phyloP scores from a whole-genome alignment of 2,113 vertebrate genomes.

The Prochilodus magdalenae region DNA sequence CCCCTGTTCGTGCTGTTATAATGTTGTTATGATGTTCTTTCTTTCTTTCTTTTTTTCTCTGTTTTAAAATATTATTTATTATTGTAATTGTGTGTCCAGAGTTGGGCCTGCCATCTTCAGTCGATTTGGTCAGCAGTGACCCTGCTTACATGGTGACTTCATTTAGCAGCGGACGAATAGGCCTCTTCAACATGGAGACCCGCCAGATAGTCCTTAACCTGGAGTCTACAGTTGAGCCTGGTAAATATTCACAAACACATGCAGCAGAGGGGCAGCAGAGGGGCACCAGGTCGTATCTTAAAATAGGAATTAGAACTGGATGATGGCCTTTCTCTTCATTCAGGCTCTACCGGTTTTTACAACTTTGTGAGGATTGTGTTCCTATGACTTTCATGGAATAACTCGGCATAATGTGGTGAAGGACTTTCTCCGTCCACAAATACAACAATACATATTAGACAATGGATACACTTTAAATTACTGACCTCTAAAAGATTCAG shows the following conservation, averaged over 20 bases:
- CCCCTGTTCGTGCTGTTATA: too few relatives aligned
- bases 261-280: background rate
- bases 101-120: constrained; percentile 91
- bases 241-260: constrained; percentile 68
- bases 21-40: too few relatives aligned
- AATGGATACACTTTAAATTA: background rate
- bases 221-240: constrained; percentile 84
- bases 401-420: background rate
- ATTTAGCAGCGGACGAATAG: constrained; percentile 90
- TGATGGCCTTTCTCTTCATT: background rate
- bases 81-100: constrained; percentile 71
- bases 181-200: constrained; percentile 98
- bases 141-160: constrained; percentile 94
- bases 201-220: constrained; percentile 89
- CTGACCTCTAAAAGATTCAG: background rate
- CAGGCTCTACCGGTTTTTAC: background rate
- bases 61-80: too few relatives aligned
- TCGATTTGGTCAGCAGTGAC: constrained; percentile 96
- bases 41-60: too few relatives aligned
- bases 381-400: background rate
- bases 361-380: background rate
- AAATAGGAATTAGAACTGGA: background rate
- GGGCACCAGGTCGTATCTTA: background rate
- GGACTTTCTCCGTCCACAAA: background rate
- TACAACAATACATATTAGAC: background rate